Evolutionary conservation across 2,888 invertebrate species (phyloP), one percentile per base, ranked within the genome.

Genomic region (Cosmia trapezina): DNA sequence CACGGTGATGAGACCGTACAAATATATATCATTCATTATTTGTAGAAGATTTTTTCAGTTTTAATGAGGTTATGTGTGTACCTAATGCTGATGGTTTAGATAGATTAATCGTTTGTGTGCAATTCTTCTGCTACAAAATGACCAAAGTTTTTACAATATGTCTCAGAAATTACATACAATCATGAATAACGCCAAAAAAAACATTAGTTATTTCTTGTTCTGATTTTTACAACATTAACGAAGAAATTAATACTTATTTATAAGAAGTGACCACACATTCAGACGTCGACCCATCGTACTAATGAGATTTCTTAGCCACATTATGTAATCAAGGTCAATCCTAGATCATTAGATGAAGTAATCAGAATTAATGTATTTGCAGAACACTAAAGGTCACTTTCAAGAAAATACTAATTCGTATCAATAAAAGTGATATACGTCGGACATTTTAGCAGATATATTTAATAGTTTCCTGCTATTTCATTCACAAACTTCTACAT

Each of bases 381-480:
- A 45, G 63, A 69, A 75, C 51, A 61, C 12, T 43, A n/a, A 54
- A 47, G 43, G 43, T 49, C 49, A 47, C 54, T 22, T 75, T 28
- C 1, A 75, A 33, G 8, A 9, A 62, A 37, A 37, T 37, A 37
- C 37, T 37, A 37, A 37, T 37, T 37, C 37, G 37, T 37, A 6
- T 37, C 37, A 37, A 4, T 37, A 37, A 37, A 37, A 37, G 37
- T 37, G 37, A 37, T 4, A 37, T 37, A 37, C 37, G 37, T 37
- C 37, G 6, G 37, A 6, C 37, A 4, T 37, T 2, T 37, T 4
- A 37, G 37, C 37, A 37, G 37, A 37, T 37, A 37, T 37, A 37
- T 2, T 1, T 28, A 28, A 28, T 37, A 41, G 41, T 41, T 41
- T 8, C 8, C 28, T 54, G 28, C 8, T 1, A 19, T 37, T 47